Percentiles rank a stretch among this genome's conserved stretches.
phyloP scores from a whole-genome alignment of 1,140 invertebrate genomes.

The Cyphomyrmex costatus region DNA sequence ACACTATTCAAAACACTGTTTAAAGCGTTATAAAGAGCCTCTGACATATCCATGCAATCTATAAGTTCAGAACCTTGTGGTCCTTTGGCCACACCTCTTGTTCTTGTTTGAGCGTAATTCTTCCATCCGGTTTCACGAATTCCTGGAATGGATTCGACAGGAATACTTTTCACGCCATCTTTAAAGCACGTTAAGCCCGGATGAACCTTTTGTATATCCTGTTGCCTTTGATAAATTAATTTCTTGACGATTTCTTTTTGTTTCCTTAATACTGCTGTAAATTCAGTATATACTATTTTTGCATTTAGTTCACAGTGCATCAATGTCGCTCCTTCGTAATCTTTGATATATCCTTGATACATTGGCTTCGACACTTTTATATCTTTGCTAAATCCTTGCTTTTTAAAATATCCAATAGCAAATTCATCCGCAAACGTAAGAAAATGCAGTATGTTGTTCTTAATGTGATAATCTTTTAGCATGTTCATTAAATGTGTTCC shows the following conservation, averaged over 20 bases:
- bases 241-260: constrained; percentile 98
- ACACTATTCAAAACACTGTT: constrained; percentile 93
- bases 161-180: constrained; percentile 95
- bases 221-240: constrained; percentile 94
- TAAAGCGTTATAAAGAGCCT: constrained; percentile 90
- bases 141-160: constrained; percentile 95
- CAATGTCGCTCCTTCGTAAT: constrained; percentile 98
- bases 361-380: constrained; percentile 93
- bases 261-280: constrained; percentile 95
- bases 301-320: constrained; percentile 99
- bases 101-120: constrained; percentile 88
- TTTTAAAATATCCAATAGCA: constrained; percentile 99
- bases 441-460: constrained; percentile 96
- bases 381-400: constrained; percentile 99
- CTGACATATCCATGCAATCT: constrained; percentile 89
- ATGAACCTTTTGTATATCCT: constrained; percentile 93
- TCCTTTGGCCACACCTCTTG: constrained; percentile 88
- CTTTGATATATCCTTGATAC: constrained; percentile 98
- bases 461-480: constrained; percentile 98
- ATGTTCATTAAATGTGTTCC: constrained; percentile 99
- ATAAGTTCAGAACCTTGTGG: constrained; percentile 89
- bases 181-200: constrained; percentile 96
- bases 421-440: constrained; percentile 99
- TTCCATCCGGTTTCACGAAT: constrained; percentile 93
- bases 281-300: constrained; percentile 97